A percentile compares a stretch with the other conserved stretches of the same genome.
These are phyloP conservation scores for Malacosoma neustria DNA, from an alignment of 2,888 invertebrate genomes.

Conservation along the genomic window DNA sequence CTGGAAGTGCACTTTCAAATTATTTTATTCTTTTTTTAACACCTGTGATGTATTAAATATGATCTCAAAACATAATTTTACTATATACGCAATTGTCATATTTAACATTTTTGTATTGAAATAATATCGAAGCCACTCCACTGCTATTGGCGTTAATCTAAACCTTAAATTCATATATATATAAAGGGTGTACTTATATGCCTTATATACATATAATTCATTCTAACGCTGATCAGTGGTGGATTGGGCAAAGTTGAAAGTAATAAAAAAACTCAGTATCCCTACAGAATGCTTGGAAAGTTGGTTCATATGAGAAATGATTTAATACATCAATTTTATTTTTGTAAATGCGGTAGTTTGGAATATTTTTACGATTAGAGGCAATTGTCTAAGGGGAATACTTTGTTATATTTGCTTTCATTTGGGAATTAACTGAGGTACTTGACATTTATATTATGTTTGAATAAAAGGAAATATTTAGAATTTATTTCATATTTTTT, in stretches of 20 bases:
- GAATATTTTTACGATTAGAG: no score
- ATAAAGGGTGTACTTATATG: no score
- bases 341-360: slow-evolving; percentile 15
- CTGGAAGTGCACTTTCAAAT: slow-evolving; percentile 22
- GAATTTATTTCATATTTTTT: no score
- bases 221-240: no score
- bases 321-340: slow-evolving; percentile 68
- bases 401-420: no score
- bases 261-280: slow-evolving; percentile 34
- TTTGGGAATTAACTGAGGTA: no score
- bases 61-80: slow-evolving; percentile 77
- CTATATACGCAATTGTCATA: slow-evolving; percentile 68
- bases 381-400: no score
- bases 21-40: slow-evolving; percentile 64
- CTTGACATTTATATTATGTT: no score
- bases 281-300: slow-evolving; percentile 20
- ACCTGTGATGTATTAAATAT: slow-evolving; percentile 81
- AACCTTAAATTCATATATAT: no score
- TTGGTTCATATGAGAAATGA: slow-evolving; percentile 50
- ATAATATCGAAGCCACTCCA: slow-evolving; percentile 35
- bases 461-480: no score
- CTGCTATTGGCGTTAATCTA: no score
- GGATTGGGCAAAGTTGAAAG: slow-evolving; percentile 1
- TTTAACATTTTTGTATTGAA: slow-evolving; percentile 55
- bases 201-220: no score